Conservation (phyloP, 2,797 vertebrate species). For the Argya squamiceps region DNA sequence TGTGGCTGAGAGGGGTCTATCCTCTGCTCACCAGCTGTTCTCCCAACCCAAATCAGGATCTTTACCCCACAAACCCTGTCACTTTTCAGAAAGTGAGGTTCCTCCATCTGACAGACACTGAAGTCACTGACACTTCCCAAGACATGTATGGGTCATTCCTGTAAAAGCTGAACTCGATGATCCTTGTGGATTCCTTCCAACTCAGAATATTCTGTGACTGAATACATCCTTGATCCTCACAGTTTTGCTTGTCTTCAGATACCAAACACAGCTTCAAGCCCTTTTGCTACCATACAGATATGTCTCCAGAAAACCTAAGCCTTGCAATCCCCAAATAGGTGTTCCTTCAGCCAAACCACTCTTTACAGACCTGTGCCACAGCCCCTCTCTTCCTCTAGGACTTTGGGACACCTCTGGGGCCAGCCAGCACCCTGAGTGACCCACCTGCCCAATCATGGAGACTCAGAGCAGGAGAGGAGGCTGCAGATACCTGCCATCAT, state of each 20-base stretch:
- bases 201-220: not conserved
- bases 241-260: not conserved
- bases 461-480: not conserved
- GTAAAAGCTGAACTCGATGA: not conserved
- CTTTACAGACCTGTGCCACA: rapidly evolving
- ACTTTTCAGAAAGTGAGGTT: not conserved
- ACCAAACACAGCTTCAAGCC: not conserved
- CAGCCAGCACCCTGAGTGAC: not conserved
- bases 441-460: not conserved
- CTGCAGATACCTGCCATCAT: not conserved
- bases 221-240: not conserved
- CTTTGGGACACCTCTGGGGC: not conserved
- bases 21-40: not conserved
- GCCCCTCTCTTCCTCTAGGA: not conserved
- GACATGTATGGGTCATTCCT: not conserved
- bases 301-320: not conserved
- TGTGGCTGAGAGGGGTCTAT: not conserved
- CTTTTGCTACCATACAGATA: not conserved
- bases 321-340: not conserved
- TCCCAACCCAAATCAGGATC: not conserved
- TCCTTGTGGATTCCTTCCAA: not conserved
- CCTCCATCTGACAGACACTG: not conserved
- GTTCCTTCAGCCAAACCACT: not conserved
- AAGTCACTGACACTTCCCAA: not conserved
- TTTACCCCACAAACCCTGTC: not conserved